phyloP scores from a whole-genome alignment of 2,113 vertebrate species.

The Erythrocercus mccallii region DNA sequence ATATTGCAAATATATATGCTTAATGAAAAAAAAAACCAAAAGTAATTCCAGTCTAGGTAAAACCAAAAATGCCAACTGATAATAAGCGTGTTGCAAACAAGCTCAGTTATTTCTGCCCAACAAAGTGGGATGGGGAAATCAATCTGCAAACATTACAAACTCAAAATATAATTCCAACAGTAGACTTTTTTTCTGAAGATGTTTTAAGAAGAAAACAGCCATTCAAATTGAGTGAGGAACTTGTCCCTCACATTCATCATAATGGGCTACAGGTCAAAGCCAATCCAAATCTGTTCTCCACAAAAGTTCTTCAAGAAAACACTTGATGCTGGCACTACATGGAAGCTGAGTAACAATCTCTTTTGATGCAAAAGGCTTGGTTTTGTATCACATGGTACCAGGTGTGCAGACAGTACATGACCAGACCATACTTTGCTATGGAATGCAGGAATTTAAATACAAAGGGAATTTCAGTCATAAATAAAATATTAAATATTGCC shows the following conservation, averaged over 20 bases:
- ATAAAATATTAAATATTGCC: not conserved
- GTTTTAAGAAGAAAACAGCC: not conserved
- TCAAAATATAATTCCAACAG: not conserved
- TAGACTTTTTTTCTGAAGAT: not conserved
- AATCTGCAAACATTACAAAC: not conserved
- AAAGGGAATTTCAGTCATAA: not conserved
- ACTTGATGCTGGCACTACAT: not conserved
- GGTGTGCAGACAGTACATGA: not conserved
- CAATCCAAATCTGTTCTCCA: not conserved
- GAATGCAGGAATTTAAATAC: not conserved
- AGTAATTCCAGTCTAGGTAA: not conserved
- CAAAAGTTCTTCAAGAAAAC: not conserved
- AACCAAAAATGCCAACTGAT: not conserved
- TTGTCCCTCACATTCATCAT: not conserved
- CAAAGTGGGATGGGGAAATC: not conserved
- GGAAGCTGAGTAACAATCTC: not conserved
- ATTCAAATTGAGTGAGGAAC: not conserved
- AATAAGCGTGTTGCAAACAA: not conserved
- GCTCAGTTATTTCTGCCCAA: not conserved
- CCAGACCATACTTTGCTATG: not conserved
- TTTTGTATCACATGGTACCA: not conserved
- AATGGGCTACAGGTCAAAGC: not conserved
- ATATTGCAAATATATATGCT: not conserved
- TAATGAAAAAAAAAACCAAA: not conserved
- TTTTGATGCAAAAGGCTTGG: not conserved